Base-by-base conservation (phyloP, 2,113 vertebrate genomes). In the Phaetusa simplex region DNA sequence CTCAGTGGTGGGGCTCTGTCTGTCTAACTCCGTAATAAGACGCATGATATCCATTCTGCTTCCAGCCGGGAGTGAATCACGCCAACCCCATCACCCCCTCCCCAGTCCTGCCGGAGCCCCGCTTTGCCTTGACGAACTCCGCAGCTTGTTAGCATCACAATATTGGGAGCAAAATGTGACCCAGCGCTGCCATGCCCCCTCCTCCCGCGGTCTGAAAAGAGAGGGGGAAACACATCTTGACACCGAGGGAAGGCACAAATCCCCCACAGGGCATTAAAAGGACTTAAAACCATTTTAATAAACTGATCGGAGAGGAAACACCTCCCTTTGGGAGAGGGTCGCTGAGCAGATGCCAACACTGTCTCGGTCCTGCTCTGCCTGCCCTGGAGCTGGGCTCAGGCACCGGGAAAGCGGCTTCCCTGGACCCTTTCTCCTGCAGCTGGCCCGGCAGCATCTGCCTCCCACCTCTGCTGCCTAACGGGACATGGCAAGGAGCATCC, bases 31-130 rank as follows among this genome's bases (percentile, higher is more conserved):
- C 6, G 90, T 97, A 97, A 98, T 97, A 97, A 97, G 96, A 92
- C 95, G 85, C 97, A 96, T 97, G 97, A 98, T 97, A 98, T 97
- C 96, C 96, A 95, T 96, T 93, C 93, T 97, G 96, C 97, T 96
- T 95, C 97, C 95, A 97, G 95, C 95, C 9, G 94, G 94, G 95
- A 95, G 96, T 95, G 97, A 96, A 96, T 93, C 89, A 79, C 79
- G 7, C 90, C 90, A 86, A 67, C 76, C 81, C 93, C 19, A 20
- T 79, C 85, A 87, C 91, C 66, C 93, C 94, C 90, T 92, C 94
- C 92, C n/a, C 5, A 17, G 72, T 59, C 52, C 74, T 74, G 83
- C 65, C 29, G 8, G 85, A 91, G 84, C 42, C 88, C 91, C 4
- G 10, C 91, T 93, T 91, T 2, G 84, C 91, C 90, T 95, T 95